Conservation (phyloP, 64 coral and sea anemone species). For the Platygyra sinensis region DNA sequence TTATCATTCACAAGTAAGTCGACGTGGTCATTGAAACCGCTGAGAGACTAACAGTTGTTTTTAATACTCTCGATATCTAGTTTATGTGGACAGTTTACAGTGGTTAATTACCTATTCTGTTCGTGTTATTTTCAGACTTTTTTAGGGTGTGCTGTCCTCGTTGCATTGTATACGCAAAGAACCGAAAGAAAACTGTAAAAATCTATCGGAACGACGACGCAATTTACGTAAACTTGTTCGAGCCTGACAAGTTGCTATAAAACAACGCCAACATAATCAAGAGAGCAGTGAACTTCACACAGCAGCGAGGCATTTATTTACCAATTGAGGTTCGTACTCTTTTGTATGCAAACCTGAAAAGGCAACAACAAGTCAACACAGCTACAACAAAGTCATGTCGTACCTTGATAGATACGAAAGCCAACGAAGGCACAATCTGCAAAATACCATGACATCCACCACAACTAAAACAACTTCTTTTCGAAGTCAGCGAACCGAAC, state of each 20-base stretch:
- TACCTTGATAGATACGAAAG: background rate
- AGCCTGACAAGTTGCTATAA: too few relatives aligned
- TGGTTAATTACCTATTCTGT: background rate
- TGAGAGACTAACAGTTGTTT: background rate
- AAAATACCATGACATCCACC: background rate
- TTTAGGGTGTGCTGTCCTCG: background rate
- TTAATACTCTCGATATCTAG: background rate
- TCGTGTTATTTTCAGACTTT: background rate
- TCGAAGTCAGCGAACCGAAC: background rate
- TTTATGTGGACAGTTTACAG: too few relatives aligned
- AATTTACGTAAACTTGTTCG: too few relatives aligned
- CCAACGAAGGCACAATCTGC: background rate
- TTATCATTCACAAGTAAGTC: background rate
- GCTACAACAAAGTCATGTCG: background rate
- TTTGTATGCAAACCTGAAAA: background rate
- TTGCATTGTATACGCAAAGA: background rate
- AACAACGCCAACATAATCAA: background rate
- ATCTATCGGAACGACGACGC: too few relatives aligned
- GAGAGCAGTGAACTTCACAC: background rate
- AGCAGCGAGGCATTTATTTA: background rate
- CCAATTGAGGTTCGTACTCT: too few relatives aligned
- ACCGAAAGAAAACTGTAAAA: too few relatives aligned
- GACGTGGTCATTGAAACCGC: background rate
- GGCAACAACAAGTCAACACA: background rate
- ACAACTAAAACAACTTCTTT: background rate